Evolutionary conservation across 2,113 vertebrate genomes (phyloP), one percentile per base, ranked within the genome.

Genomic region (Phaethornis superciliosus): DNA sequence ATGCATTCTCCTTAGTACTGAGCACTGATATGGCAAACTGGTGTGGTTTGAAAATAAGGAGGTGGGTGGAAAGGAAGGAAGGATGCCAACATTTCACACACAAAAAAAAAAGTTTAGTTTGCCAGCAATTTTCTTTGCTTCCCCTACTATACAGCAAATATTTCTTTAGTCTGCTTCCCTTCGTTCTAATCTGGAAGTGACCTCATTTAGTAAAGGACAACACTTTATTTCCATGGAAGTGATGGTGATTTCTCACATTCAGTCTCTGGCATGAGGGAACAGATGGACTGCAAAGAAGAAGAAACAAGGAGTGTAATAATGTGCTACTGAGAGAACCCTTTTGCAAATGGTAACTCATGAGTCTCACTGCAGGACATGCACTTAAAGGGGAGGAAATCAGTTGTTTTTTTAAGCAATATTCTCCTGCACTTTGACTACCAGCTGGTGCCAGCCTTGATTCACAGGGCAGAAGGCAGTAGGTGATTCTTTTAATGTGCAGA

Each of bases 221-320:
- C 51, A 30, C 46, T 80, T 78, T 32, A 46, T 78, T 92, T 81
- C 75, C 35, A 2, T 64, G 71, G 32, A 47, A 83, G 85, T 32
- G 78, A 40, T 54, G 19, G 10, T 62, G 81, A 32, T 71, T 82
- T 90, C 76, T 90, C 84, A 85, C 58, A 37, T 54, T 49, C 13
- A 0, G 35, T 65, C 32, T 74, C 88, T 71, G 87, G 62, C 76
- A 58, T 46, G 20, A 70, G 67, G 60, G 51, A 93, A 79, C 92
- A 94, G 92, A 90, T 78, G 92, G 90, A 33, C 49, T 85, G 71
- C 54, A 69, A 35, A 60, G 88, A 62, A 79, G 70, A 78, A 88
- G 40, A 40, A 12, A 56, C 18, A n/a, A 37, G 7, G 0, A 32
- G 42, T 62, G 33, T 8, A 85, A 26, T 63, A 32, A 72, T n/a